Evolutionary conservation across 2,888 invertebrate species (phyloP).

Genomic region (Orthosia incerta): DNA sequence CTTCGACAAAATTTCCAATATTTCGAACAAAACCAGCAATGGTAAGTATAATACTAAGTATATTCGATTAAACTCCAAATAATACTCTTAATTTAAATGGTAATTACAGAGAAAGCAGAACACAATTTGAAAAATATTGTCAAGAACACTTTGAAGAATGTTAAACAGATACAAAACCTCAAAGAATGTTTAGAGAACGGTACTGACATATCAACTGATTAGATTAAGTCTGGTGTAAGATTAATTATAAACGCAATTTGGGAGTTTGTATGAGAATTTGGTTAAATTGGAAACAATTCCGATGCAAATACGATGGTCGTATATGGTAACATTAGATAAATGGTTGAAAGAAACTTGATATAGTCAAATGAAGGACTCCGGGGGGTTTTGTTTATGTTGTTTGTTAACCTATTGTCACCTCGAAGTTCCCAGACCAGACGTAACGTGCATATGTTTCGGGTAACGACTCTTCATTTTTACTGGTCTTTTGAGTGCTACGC

Average conservation of each 20-base stretch:
- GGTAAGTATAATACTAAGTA: constrained; percentile 18
- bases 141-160: constrained; percentile 32
- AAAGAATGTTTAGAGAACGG: constrained; percentile 20
- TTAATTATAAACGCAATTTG: constrained; percentile 53
- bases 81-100: constrained; percentile 63
- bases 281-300: constrained; percentile 56
- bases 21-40: constrained; percentile 23
- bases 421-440: constrained; percentile 6
- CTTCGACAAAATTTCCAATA: background rate
- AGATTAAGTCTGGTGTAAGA: constrained; percentile 53
- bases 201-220: constrained; percentile 36
- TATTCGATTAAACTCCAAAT: constrained; percentile 32
- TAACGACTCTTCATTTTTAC: background rate
- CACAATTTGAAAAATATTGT: constrained; percentile 50
- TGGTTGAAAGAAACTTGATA: constrained; percentile 35
- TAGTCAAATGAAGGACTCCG: constrained; percentile 38
- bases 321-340: constrained; percentile 32
- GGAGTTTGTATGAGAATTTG: constrained; percentile 32
- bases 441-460: constrained; percentile 11
- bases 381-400: constrained; percentile 46
- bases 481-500: background rate
- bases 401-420: constrained; percentile 54
- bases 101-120: constrained; percentile 63
- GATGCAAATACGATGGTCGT: constrained; percentile 51
- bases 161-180: constrained; percentile 39